Percentiles rank a stretch among this genome's conserved stretches.
Conservation (phyloP, 2,888 invertebrate genomes). For the Pseudanteris insignis region DNA sequence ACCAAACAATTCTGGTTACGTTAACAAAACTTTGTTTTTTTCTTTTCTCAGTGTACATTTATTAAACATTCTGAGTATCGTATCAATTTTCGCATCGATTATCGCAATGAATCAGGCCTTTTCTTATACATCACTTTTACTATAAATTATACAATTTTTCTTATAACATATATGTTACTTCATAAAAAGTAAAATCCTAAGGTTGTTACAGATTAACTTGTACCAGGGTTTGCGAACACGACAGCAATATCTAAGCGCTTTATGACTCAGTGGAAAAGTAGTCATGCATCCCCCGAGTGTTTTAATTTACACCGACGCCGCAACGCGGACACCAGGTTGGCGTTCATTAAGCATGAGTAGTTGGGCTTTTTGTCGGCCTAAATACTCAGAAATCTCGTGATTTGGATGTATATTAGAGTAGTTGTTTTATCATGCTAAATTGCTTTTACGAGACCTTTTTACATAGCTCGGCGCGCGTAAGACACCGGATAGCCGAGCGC, state of each 20-base stretch:
- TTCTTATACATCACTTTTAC: conserved; percentile 19
- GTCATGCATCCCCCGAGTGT: conserved; percentile 9
- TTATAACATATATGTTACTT: no score
- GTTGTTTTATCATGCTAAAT: conserved; percentile 39
- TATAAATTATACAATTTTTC: no score
- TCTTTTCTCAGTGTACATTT: no score
- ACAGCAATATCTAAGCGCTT: background rate
- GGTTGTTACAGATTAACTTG: no score
- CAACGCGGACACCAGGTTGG: conserved; percentile 17
- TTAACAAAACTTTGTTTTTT: no score
- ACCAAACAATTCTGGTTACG: no score
- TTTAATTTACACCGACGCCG: conserved; percentile 20
- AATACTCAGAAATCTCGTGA: conserved; percentile 43
- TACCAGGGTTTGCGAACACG: no score
- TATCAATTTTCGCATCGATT: no score
- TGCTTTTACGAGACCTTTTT: conserved; percentile 42
- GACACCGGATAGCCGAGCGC: conserved; percentile 32
- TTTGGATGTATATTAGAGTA: conserved; percentile 36
- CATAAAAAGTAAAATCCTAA: no score
- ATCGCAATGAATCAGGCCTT: no score
- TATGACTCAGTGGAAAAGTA: conserved; percentile 2
- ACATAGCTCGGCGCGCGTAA: conserved; percentile 22
- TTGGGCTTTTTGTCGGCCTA: conserved; percentile 23
- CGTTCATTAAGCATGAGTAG: conserved; percentile 35
- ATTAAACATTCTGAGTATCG: no score